Base-by-base conservation (phyloP, 2,888 invertebrate species). In the Epistrophella euchroma region DNA sequence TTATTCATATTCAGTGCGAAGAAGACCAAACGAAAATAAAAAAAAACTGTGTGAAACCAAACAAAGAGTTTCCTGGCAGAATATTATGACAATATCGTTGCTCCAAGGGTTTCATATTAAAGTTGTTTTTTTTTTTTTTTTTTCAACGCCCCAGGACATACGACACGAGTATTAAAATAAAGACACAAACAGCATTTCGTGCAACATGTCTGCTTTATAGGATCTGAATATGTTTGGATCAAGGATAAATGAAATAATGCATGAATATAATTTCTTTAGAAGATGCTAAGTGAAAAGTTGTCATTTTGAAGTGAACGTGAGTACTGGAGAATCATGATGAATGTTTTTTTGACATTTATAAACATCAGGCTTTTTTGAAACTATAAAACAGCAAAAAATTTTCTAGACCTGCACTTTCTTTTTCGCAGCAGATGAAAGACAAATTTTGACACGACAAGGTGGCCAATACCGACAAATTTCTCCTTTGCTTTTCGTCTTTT, bases 1-100 rank as follows among this genome's bases (percentile, higher is more conserved):
- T 71, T 71, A 71, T 71, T 56, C 68, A 68, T 56, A 28, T 56
- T 52, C 28, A 56, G 22, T 19, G 5, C 5, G 28, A 40, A 71
- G 37, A n/a, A 40, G 40, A 22, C 25, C 47, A 32, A 35, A 43
- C 28, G n/a, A 71, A 32, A 22, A 43, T 15, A 56, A 43, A 40
- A 9, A 50, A 68, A 68, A 45, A 50, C 4, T 25, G 19, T 56
- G 43, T 70, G 35, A 55, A 43, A 37, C 28, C 37, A 37, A 55
- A 56, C 56, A 55, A 56, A 56, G 43, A 56, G 40, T 71, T 45
- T 22, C 37, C 28, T 56, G 22, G 22, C 10, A 35, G 17, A 56
- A 62, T 47, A 56, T 60, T 28, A 19, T 58, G 71, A 56, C 56
- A 58, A 71, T 28, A 32, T 25, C 45, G 32, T 52, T 56, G 37